Percentiles rank a stretch among this genome's conserved stretches.
Conservation (phyloP, 2,888 invertebrate species). For the Agriopis aurantiaria region DNA sequence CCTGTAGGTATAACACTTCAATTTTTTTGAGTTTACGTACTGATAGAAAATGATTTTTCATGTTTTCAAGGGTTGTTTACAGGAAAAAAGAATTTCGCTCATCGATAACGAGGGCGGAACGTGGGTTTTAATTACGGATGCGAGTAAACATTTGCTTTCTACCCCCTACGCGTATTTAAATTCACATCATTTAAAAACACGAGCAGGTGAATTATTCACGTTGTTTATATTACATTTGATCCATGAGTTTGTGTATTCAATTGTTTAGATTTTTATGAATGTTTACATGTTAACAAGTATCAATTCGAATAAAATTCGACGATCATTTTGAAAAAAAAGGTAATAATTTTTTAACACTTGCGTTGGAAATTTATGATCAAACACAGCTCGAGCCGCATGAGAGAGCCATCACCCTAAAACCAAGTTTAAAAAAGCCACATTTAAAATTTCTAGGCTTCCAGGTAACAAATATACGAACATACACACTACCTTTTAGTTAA, state of each 20-base stretch:
- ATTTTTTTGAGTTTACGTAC: constrained; percentile 9
- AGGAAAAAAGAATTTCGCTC: constrained; percentile 14
- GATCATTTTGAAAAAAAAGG: too few species aligned
- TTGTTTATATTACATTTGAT: constrained; percentile 11
- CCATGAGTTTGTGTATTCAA: neutral
- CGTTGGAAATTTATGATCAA: neutral
- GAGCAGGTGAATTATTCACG: constrained; percentile 14
- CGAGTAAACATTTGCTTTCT: constrained; percentile 28
- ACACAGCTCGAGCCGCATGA: too few species aligned
- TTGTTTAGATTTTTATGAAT: neutral
- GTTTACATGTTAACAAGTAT: neutral
- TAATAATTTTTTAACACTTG: too few species aligned
- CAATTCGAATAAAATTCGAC: too few species aligned
- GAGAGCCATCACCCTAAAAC: too few species aligned
- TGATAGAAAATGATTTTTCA: neutral
- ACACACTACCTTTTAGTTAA: too few species aligned
- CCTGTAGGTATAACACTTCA: too few species aligned
- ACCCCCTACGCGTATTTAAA: constrained; percentile 22
- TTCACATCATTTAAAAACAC: constrained; percentile 28
- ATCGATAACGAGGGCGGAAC: constrained; percentile 34
- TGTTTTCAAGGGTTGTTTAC: constrained; percentile 11
- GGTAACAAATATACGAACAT: too few species aligned
- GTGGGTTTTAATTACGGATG: constrained; percentile 32
- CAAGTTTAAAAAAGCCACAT: too few species aligned
- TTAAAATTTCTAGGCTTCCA: too few species aligned